Conservation (phyloP, 2,888 invertebrate genomes). For the Lasioglossum morio region DNA sequence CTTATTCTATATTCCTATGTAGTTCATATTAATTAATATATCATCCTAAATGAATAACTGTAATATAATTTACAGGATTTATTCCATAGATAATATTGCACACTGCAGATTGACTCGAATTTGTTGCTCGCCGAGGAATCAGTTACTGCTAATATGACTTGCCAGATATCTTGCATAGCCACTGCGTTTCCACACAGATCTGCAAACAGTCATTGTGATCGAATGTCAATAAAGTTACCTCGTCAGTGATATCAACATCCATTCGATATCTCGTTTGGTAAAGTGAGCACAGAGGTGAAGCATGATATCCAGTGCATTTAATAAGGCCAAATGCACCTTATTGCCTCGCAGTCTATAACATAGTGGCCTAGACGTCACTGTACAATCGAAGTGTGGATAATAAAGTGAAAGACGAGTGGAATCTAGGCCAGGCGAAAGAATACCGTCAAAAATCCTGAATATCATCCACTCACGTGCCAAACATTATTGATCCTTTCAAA, state of each 20-base stretch:
- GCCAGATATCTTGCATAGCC: neutral
- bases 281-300: slow-evolving; percentile 19
- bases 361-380: slow-evolving; percentile 34
- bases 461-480: slow-evolving; percentile 31
- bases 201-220: slow-evolving; percentile 35
- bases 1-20: neutral
- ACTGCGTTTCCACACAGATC: slow-evolving; percentile 32
- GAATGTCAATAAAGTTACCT: slow-evolving; percentile 59
- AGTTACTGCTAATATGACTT: neutral
- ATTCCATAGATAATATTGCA: neutral
- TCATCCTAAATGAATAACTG: neutral
- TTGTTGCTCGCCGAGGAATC: neutral
- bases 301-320: slow-evolving; percentile 53
- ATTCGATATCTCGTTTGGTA: slow-evolving; percentile 39
- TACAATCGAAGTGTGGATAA: slow-evolving; percentile 28
- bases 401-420: slow-evolving; percentile 27
- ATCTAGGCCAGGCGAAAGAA: slow-evolving; percentile 14
- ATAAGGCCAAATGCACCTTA: slow-evolving; percentile 60
- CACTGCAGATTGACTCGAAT: neutral
- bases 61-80: neutral
- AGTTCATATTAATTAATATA: neutral
- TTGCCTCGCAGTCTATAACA: slow-evolving; percentile 15
- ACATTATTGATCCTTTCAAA: slow-evolving; percentile 31
- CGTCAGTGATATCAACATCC: slow-evolving; percentile 38
- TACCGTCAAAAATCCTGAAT: slow-evolving; percentile 31